Base-by-base conservation (phyloP, 1,140 invertebrate species). In the Dendrolimus punctatus region DNA sequence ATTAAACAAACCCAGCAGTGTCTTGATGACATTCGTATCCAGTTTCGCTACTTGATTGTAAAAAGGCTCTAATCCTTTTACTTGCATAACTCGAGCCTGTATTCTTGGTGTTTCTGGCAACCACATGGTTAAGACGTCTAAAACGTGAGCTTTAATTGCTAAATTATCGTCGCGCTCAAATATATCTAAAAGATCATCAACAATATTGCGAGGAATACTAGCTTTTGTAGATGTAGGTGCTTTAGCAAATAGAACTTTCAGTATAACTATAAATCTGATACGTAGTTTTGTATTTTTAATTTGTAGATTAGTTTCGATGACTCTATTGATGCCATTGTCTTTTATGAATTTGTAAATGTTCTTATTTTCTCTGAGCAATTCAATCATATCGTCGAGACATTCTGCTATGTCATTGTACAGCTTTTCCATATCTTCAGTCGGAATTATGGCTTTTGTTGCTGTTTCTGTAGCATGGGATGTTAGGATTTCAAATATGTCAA, bases 111-210 rank as follows among this genome's bases (percentile, higher is more conserved):
- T 81, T 5, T 68, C 64, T 44, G 78, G 79, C 39, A 85, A 51
- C 79, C 79, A 82, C 23, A 60, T 5, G 38, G 66, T 55, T 4
- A 85, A 40, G 8, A 85, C 65, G 51, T 82, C 75, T 39, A 85
- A 37, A 0, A 65, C 68, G 8, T 70, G 62, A 5, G 67, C 70
- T 60, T 85, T 82, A 5, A 78, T 41, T 39, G 58, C 64, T 39
- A 74, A 44, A 50, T 74, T 71, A 4, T 66, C 56, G 37, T 80
- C 76, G 7, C 72, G 51, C 55, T 80, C 76, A 44, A 81, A 82
- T 40, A 85, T 68, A 52, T 81, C 72, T 41, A 85, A 37, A n/a
- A 85, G 40, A 58, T 66, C 71, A 41, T 82, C 81, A 0, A 82
- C 51, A 7, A 73, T 46, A 42, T 44, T 65, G 5, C 58, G 50